These are phyloP conservation scores for Folsomia candida DNA, from an alignment of 2,888 invertebrate species.

Conservation along the genomic window DNA sequence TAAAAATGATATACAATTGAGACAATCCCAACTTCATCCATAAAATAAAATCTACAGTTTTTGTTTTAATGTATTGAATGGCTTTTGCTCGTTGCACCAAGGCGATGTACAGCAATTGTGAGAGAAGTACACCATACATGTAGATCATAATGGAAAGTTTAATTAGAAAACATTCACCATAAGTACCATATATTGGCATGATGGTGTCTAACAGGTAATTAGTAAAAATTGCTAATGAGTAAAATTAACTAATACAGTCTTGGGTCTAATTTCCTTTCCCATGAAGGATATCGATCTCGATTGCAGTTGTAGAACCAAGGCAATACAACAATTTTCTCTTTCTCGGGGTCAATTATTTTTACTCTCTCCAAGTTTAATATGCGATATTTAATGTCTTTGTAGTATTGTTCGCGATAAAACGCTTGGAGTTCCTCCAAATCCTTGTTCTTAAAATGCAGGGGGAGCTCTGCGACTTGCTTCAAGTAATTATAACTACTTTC, in stretches of 20 bases:
- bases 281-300: slow-evolving; percentile 8
- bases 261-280: slow-evolving; percentile 14
- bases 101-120: too few species aligned
- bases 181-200: too few species aligned
- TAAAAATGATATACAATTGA: too few species aligned
- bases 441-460: neutral
- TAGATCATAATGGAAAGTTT: too few species aligned
- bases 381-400: neutral
- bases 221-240: too few species aligned
- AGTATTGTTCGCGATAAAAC: neutral
- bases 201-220: too few species aligned
- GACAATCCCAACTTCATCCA: too few species aligned
- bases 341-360: neutral
- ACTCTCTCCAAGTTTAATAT: neutral
- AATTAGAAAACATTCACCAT: too few species aligned
- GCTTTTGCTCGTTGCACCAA: too few species aligned
- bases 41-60: too few species aligned
- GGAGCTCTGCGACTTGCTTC: neutral
- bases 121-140: too few species aligned
- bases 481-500: neutral
- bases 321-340: slow-evolving; percentile 3
- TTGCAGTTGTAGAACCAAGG: slow-evolving; percentile 25
- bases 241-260: neutral
- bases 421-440: neutral
- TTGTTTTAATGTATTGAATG: too few species aligned